Conservation (phyloP, 1,140 invertebrate genomes). For the Nautilus pompilius region DNA sequence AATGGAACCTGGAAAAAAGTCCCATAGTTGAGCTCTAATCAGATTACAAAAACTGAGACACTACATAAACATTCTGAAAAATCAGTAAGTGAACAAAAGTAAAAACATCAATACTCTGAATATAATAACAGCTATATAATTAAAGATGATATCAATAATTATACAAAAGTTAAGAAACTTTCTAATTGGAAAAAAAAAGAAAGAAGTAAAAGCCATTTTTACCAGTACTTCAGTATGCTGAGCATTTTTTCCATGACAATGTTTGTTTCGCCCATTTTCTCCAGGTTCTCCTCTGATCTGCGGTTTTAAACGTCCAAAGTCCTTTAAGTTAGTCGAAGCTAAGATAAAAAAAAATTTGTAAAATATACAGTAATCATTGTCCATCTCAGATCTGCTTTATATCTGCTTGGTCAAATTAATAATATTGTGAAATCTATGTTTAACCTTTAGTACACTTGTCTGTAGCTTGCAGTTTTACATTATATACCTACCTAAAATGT, state of each 20-base stretch:
- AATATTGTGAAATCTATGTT: too few species aligned
- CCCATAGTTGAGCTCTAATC: too few species aligned
- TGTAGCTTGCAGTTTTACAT: too few species aligned
- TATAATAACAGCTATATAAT: neutral
- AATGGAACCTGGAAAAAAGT: conserved; percentile 72
- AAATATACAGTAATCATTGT: too few species aligned
- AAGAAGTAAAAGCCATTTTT: conserved; percentile 9
- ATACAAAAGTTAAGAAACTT: neutral
- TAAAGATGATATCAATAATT: neutral
- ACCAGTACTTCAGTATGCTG: conserved; percentile 70
- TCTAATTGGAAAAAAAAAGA: neutral
- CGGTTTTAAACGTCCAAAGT: conserved; percentile 68
- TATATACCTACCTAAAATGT: too few species aligned
- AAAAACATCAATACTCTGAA: neutral
- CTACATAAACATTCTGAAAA: too few species aligned
- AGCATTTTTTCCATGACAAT: conserved; percentile 85
- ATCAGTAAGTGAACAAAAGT: neutral
- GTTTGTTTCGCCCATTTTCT: conserved; percentile 69
- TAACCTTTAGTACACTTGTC: too few species aligned
- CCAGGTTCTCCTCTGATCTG: conserved; percentile 68
- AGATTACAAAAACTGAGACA: too few species aligned
- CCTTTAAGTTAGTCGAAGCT: conserved; percentile 67
- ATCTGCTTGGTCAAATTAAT: too few species aligned
- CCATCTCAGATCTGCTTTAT: too few species aligned
- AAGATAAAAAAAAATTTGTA: conserved; percentile 33